Conservation (phyloP, 2,888 invertebrate genomes). For the Abscondita cerata region DNA sequence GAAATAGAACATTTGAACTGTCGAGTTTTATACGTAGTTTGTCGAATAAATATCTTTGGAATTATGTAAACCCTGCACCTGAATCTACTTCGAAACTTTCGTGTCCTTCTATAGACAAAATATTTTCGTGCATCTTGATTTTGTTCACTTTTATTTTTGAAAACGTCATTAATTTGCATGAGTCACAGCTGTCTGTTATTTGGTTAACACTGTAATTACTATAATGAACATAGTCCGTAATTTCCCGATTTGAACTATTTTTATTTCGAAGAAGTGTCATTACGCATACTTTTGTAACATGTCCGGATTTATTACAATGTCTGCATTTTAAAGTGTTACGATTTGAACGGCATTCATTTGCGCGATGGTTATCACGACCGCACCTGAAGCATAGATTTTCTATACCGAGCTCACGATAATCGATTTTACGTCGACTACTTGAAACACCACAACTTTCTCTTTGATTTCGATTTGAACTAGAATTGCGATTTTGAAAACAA, state of each 20-base stretch:
- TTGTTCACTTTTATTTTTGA: background rate
- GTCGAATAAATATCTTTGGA: background rate
- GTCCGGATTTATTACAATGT: constrained; percentile 1
- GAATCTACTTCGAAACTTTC: constrained; percentile 1
- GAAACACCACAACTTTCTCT: background rate
- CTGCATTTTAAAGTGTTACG: background rate
- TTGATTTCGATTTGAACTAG: background rate
- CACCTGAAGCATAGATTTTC: constrained; percentile 3
- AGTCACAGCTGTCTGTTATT: background rate
- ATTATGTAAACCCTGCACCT: constrained; percentile 4
- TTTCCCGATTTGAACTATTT: background rate
- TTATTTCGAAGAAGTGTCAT: background rate
- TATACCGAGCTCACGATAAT: constrained; percentile 8
- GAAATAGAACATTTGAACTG: constrained; percentile 6
- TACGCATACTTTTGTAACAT: constrained; percentile 9
- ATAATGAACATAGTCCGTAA: background rate
- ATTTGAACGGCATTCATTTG: constrained; percentile 8
- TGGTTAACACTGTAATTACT: background rate
- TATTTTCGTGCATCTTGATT: constrained; percentile 4
- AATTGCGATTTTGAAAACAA: background rate
- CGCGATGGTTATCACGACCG: constrained; percentile 5
- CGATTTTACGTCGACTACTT: background rate
- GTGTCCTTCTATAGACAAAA: constrained; percentile 1
- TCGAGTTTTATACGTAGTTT: constrained; percentile 1
- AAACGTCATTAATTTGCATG: constrained; percentile 4